Base-by-base conservation (phyloP, 2,113 vertebrate species). In the Eleginops maclovinus region DNA sequence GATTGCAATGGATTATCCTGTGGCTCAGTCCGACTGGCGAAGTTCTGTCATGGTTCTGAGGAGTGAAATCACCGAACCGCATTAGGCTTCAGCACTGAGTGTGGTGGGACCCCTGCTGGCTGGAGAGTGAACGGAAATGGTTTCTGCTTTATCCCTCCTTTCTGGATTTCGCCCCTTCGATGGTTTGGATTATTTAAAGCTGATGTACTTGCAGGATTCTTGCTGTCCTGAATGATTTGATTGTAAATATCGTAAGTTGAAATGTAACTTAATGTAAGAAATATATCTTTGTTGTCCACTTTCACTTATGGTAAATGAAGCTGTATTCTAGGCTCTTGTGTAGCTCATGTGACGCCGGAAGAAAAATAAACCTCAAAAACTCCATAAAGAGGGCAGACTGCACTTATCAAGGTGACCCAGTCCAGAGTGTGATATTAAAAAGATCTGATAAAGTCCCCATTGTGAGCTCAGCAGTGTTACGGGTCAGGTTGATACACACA, bases 331-430 rank as follows among this genome's bases (percentile, higher is more conserved):
- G 8, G 31, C 31, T 36, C 5, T 36, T 36, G 31, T 36, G 31
- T 7, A 7, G 31, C 7, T 36, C 5, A 36, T 36, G 62, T 75
- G 77, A 72, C 75, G 73, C 47, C 96, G 16, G 95, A 91, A 44
- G 65, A 8, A 81, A 50, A 74, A 53, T 15, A 21, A 26, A 36
- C 71, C 65, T 61, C 22, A 24, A 47, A 72, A 51, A 46, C 9
- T 62, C 72, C 46, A 50, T 19, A 22, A 70, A 58, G 22, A 80
- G 51, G 65, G 49, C 88, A 94, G 95, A 69, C 91, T 95, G 0
- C 96, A 92, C 92, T 96, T 96, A 65, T 95, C 96, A 89, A 96
- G 96, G 96, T 97, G 64, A 95, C 85, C 56, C 63, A 19, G 43
- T 51, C 19, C 61, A 60, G 43, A 62, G 47, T 53, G 28, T 64